Evolutionary conservation across 2,113 vertebrate genomes (phyloP).

Genomic region (Sclerurus mexicanus): DNA sequence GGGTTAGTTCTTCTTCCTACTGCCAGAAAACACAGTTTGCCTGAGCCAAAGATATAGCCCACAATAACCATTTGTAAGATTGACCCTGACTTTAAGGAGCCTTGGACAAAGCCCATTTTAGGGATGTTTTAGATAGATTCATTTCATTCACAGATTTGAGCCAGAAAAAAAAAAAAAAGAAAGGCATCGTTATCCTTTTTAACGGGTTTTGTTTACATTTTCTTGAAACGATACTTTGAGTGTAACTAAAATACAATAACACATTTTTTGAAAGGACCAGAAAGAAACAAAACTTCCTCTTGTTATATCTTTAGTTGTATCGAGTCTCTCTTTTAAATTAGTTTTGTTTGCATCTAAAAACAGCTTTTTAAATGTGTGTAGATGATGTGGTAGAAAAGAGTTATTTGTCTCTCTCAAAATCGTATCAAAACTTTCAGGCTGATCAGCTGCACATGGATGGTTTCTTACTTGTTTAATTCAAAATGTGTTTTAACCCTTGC

Average conservation of each 20-base stretch:
- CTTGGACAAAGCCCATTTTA: background rate
- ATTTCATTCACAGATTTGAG: background rate
- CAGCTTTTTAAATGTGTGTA: background rate
- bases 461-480: constrained; percentile 41
- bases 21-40: background rate
- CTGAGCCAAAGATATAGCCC: background rate
- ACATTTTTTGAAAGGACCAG: background rate
- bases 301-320: background rate
- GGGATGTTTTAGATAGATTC: background rate
- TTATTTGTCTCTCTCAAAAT: background rate
- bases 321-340: constrained; percentile 15
- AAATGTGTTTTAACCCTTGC: constrained; percentile 30
- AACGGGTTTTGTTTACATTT: background rate
- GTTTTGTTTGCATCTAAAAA: background rate
- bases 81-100: background rate
- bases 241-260: background rate
- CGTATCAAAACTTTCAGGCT: background rate
- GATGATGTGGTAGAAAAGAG: constrained; percentile 5
- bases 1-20: background rate
- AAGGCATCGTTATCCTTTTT: background rate
- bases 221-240: background rate
- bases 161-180: background rate
- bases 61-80: background rate
- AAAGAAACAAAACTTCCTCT: constrained; percentile 12
- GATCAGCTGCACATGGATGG: background rate